phyloP scores from a whole-genome alignment of 1,140 invertebrate genomes.

The Thaumetopoea pityocampa region DNA sequence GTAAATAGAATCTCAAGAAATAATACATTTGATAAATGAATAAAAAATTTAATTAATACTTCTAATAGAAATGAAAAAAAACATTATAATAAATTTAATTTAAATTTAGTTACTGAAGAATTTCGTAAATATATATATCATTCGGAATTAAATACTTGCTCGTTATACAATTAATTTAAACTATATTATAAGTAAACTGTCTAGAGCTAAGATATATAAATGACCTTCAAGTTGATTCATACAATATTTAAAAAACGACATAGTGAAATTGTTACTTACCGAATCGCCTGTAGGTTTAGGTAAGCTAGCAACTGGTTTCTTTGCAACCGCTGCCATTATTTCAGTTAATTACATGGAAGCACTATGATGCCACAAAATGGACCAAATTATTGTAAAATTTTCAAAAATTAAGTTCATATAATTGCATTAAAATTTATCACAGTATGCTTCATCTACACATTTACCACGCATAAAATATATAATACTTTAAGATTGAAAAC shows the following conservation, averaged over 20 bases:
- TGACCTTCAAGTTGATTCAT: conserved; percentile 15
- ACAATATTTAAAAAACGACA: conserved; percentile 3
- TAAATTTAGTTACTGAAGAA: no score
- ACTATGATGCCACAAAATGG: conserved; percentile 59
- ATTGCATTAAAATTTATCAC: conserved; percentile 34
- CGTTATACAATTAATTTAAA: no score
- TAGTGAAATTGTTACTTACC: conserved; percentile 38
- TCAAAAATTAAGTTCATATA: conserved; percentile 15
- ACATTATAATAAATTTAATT: no score
- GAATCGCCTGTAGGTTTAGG: conserved; percentile 26
- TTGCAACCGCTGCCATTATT: conserved; percentile 55
- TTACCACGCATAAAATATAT: conserved; percentile 9
- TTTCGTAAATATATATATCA: no score
- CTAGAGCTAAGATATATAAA: conserved; percentile 18
- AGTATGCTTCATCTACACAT: conserved; percentile 29
- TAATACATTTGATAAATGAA: no score
- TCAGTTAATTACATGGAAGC: conserved; percentile 38
- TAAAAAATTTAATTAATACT: no score
- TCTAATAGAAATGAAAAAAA: no score
- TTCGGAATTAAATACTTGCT: no score
- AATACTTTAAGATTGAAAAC: no score
- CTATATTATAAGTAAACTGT: no score
- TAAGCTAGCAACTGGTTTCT: conserved; percentile 31
- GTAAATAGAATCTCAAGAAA: no score
- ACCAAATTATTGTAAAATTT: conserved; percentile 23